Conservation (phyloP, 2,888 invertebrate species). For the Brenthis ino region DNA sequence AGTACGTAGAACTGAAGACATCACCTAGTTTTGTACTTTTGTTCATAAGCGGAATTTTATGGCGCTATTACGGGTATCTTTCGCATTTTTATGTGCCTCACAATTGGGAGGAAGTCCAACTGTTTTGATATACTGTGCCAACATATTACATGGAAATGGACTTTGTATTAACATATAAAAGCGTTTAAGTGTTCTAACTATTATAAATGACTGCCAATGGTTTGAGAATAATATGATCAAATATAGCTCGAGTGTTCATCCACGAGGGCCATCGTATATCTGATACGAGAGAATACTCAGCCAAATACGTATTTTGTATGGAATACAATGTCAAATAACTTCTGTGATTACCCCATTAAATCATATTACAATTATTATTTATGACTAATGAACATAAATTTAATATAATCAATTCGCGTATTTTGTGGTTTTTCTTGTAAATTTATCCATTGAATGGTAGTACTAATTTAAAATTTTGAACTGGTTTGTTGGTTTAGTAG, state of each 20-base stretch:
- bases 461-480: no score
- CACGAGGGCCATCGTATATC: background rate
- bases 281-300: background rate
- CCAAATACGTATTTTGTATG: slow-evolving; percentile 1
- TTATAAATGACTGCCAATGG: slow-evolving; percentile 19
- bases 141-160: slow-evolving; percentile 38
- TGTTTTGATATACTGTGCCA: slow-evolving; percentile 34
- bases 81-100: slow-evolving; percentile 35
- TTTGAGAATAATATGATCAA: slow-evolving; percentile 16
- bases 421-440: no score
- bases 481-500: no score
- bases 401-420: no score
- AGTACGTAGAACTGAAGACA: slow-evolving; percentile 3
- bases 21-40: slow-evolving; percentile 27
- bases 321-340: no score
- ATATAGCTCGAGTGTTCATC: background rate
- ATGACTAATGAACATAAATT: no score
- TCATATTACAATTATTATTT: no score
- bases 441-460: no score
- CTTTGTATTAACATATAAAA: slow-evolving; percentile 37
- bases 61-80: slow-evolving; percentile 30
- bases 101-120: slow-evolving; percentile 37
- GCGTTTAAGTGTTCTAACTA: slow-evolving; percentile 32
- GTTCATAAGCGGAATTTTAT: slow-evolving; percentile 24
- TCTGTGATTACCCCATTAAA: no score